Evolutionary conservation across 2,888 invertebrate species (phyloP).

Genomic region (Schrankia costaestrigalis): DNA sequence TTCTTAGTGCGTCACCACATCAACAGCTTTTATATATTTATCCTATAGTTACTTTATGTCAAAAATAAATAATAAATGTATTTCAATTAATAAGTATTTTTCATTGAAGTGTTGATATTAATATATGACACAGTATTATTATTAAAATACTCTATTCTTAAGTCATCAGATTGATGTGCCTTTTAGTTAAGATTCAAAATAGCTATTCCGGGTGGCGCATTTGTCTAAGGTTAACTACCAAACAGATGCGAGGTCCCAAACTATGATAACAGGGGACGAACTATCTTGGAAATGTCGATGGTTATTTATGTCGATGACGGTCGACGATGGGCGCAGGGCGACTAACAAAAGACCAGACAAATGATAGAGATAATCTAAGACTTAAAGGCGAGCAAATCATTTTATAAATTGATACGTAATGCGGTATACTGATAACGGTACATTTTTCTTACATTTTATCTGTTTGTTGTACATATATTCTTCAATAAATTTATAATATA

Average conservation of each 20-base stretch:
- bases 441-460: neutral
- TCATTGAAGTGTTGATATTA: no score
- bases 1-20: no score
- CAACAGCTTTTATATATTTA: no score
- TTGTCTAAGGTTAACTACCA: slow-evolving; percentile 60
- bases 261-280: slow-evolving; percentile 67
- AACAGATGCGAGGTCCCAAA: slow-evolving; percentile 67
- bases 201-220: slow-evolving; percentile 70
- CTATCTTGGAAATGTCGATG: slow-evolving; percentile 69
- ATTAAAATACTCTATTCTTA: slow-evolving; percentile 23
- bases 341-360: slow-evolving; percentile 73
- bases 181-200: slow-evolving; percentile 39
- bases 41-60: no score
- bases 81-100: no score
- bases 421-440: slow-evolving; percentile 8
- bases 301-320: slow-evolving; percentile 70
- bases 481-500: no score
- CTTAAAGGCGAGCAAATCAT: slow-evolving; percentile 43
- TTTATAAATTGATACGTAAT: slow-evolving; percentile 28
- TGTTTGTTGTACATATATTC: no score
- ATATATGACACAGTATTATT: neutral
- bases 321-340: slow-evolving; percentile 49
- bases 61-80: no score
- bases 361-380: slow-evolving; percentile 68
- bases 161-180: slow-evolving; percentile 40